phyloP scores from a whole-genome alignment of 1,140 invertebrate genomes.

The Portunus trituberculatus region DNA sequence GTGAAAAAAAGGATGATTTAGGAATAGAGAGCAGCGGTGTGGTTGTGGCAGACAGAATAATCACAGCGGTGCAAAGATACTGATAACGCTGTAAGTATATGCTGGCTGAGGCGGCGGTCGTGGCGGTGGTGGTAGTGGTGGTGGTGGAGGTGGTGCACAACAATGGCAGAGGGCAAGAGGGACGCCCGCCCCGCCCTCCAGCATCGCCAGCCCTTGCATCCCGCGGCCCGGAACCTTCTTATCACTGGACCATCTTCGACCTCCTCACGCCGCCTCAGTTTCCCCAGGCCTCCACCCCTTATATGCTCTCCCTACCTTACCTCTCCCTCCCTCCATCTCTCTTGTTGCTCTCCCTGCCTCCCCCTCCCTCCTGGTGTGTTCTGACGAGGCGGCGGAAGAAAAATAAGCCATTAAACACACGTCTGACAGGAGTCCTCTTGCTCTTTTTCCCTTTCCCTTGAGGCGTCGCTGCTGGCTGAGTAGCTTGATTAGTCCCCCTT shows the following conservation, averaged over 20 bases:
- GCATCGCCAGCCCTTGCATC: neutral
- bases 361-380: neutral
- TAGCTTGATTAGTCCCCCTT: neutral
- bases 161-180: neutral
- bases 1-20: neutral
- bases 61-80: no score
- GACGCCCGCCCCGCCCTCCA: neutral
- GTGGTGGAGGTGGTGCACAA: neutral
- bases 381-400: neutral
- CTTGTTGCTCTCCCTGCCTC: neutral
- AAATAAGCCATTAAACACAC: conserved; percentile 22
- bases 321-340: neutral
- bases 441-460: neutral
- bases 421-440: conserved; percentile 19
- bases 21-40: no score
- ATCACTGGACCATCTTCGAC: neutral
- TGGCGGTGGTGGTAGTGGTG: no score
- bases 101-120: no score
- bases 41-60: no score
- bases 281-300: neutral
- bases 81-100: no score
- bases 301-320: neutral
- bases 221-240: neutral
- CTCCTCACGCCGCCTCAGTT: neutral
- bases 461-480: neutral